Conservation (phyloP, 1,140 invertebrate genomes). For the Stegodyphus mimosarum region DNA sequence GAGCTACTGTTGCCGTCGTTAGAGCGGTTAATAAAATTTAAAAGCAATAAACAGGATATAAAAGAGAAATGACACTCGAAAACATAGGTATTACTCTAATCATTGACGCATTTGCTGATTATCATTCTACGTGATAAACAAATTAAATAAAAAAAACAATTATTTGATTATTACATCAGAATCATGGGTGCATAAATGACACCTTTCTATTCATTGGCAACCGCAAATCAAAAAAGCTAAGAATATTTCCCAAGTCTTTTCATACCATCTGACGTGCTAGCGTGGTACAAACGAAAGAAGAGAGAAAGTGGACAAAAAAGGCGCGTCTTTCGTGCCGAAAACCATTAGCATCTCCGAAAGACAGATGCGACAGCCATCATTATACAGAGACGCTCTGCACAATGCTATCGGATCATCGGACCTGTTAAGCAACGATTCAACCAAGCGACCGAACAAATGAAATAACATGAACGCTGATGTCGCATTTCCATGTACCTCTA, state of each 20-base stretch:
- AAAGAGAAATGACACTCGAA: too few species aligned
- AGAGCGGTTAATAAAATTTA: too few species aligned
- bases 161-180: too few species aligned
- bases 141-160: too few species aligned
- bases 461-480: slow-evolving; percentile 40
- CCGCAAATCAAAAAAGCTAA: background rate
- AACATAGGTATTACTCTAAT: too few species aligned
- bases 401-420: slow-evolving; percentile 43
- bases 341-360: slow-evolving; percentile 35
- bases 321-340: slow-evolving; percentile 12
- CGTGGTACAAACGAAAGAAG: background rate
- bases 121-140: too few species aligned
- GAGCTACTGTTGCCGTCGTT: too few species aligned
- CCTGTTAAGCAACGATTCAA: slow-evolving; percentile 17
- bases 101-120: too few species aligned
- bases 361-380: slow-evolving; percentile 41
- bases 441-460: slow-evolving; percentile 38
- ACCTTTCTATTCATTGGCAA: too few species aligned
- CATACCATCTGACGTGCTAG: background rate
- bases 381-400: slow-evolving; percentile 15
- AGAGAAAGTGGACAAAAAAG: slow-evolving; percentile 8
- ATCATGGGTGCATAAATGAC: too few species aligned
- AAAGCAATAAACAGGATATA: too few species aligned
- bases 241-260: background rate
- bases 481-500: slow-evolving; percentile 21